Percentiles rank a stretch among this genome's conserved stretches.
Conservation (phyloP, 2,113 vertebrate species). For the Amphiprion ocellaris region DNA sequence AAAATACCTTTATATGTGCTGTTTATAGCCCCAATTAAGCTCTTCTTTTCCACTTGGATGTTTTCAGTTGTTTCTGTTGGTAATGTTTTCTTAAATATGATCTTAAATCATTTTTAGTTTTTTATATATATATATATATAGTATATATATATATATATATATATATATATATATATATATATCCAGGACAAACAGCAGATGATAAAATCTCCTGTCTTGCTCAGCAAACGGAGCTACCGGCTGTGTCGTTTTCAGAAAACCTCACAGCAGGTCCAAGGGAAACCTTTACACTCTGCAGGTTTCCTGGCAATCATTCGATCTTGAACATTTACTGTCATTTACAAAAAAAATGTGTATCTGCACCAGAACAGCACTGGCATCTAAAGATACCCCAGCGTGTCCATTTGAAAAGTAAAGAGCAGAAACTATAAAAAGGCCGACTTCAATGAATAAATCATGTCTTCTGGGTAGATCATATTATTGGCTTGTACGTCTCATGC, state of each 20-base stretch:
- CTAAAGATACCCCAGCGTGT: neutral
- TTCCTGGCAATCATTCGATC: neutral
- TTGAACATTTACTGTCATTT: neutral
- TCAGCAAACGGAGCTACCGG: slow-evolving; percentile 23
- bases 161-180: too few species aligned
- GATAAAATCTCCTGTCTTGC: slow-evolving; percentile 10
- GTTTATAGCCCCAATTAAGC: neutral
- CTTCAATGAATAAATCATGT: slow-evolving; percentile 54
- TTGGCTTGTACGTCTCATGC: neutral
- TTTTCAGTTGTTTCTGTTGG: slow-evolving; percentile 19
- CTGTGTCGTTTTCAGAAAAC: slow-evolving; percentile 15
- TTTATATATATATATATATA: too few species aligned
- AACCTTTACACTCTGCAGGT: neutral
- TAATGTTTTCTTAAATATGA: neutral
- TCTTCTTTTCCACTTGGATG: neutral
- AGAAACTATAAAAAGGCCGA: slow-evolving; percentile 43
- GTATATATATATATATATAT: too few species aligned
- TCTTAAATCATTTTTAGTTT: neutral
- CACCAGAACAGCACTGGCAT: neutral
- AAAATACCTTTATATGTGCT: neutral
- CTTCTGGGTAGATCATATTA: slow-evolving; percentile 15
- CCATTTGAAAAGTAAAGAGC: neutral
- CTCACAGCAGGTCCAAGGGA: neutral
- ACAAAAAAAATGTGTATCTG: neutral
- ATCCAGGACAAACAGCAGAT: slow-evolving; percentile 40